These are phyloP conservation scores for Daktulosphaira vitifoliae DNA, from an alignment of 1,140 invertebrate species.

Conservation along the genomic window DNA sequence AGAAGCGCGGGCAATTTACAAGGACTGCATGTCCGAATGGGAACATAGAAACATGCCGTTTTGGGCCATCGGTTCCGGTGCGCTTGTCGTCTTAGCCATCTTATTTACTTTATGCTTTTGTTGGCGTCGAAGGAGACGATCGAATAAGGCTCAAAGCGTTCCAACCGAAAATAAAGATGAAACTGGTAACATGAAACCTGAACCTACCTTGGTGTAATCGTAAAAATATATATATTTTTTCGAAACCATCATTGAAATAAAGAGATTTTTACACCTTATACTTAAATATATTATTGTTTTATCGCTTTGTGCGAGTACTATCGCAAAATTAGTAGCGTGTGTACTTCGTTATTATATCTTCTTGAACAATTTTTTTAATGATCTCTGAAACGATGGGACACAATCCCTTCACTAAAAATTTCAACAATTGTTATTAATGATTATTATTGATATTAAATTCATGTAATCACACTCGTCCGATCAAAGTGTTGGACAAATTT, in stretches of 20 bases:
- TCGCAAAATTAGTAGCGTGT: too few relatives aligned
- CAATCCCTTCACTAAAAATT: too few relatives aligned
- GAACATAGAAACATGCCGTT: conserved; percentile 18
- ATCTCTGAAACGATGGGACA: conserved; percentile 1
- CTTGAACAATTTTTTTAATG: not conserved
- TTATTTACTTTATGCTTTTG: not conserved
- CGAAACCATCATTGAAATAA: too few relatives aligned
- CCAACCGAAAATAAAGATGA: not conserved
- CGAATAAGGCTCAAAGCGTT: not conserved
- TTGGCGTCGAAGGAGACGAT: not conserved
- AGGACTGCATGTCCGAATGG: conserved; percentile 19
- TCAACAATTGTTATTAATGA: too few relatives aligned
- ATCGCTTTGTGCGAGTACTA: too few relatives aligned
- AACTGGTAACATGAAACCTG: not conserved
- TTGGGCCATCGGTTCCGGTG: not conserved
- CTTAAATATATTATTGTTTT: too few relatives aligned
- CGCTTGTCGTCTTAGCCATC: not conserved
- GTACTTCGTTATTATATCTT: not conserved
- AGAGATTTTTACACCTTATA: too few relatives aligned
- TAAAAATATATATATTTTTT: too few relatives aligned
- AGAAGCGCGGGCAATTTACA: not conserved
- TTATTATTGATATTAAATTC: too few relatives aligned
- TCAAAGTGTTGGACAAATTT: too few relatives aligned
- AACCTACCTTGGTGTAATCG: not conserved
- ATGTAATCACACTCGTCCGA: too few relatives aligned